These are phyloP conservation scores for Eilema caniola DNA, from an alignment of 2,888 invertebrate genomes.

Conservation along the genomic window DNA sequence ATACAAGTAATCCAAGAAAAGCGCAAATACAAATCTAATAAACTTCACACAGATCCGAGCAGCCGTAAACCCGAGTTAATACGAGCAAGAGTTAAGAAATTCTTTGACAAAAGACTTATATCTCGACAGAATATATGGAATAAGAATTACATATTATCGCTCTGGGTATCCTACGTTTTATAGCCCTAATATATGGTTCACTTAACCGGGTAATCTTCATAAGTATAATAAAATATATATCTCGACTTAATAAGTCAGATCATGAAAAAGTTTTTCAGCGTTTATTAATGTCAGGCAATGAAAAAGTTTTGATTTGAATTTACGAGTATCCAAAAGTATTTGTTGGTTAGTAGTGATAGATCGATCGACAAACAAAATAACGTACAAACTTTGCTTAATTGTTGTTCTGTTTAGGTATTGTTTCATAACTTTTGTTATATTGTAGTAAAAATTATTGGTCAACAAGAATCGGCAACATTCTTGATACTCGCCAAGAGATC, in stretches of 20 bases:
- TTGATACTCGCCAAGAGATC: background rate
- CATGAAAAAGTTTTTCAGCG: conserved; percentile 49
- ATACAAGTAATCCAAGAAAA: conserved; percentile 17
- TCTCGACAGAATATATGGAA: conserved; percentile 50
- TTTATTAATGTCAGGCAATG: conserved; percentile 49
- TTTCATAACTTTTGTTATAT: conserved; percentile 14
- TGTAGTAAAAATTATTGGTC: conserved; percentile 3
- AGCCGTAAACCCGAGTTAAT: conserved; percentile 40
- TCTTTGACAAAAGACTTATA: conserved; percentile 46
- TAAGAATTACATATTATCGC: conserved; percentile 55
- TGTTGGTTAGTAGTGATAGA: conserved; percentile 41
- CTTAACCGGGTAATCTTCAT: conserved; percentile 47
- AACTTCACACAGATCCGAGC: conserved; percentile 22
- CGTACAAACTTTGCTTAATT: conserved; percentile 47
- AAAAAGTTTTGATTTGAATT: conserved; percentile 54
- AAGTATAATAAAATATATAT: conserved; percentile 50
- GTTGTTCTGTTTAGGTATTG: conserved; percentile 28
- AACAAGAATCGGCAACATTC: background rate
- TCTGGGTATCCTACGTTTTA: conserved; percentile 48
- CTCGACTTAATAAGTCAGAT: conserved; percentile 49
- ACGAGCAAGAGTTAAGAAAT: conserved; percentile 34
- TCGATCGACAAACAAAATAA: conserved; percentile 42
- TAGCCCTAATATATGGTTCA: conserved; percentile 33
- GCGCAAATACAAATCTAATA: conserved; percentile 29
- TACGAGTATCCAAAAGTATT: conserved; percentile 45